Percentiles rank a stretch among this genome's conserved stretches.
phyloP scores from a whole-genome alignment of 2,888 invertebrate genomes.

The Metalampra italica region DNA sequence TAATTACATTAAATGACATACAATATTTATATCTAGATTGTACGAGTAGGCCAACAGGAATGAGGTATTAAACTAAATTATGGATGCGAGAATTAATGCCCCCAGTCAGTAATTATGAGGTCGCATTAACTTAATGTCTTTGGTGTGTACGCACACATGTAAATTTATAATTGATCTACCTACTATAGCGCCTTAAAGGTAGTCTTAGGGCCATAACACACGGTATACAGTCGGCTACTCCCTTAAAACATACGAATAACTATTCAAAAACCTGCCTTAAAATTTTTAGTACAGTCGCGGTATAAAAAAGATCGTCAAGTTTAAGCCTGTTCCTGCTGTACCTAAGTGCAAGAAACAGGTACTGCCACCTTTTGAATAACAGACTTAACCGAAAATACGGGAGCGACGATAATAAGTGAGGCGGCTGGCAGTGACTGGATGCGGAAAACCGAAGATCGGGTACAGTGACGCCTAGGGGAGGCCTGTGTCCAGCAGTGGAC shows the following conservation, averaged over 20 bases:
- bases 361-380: too few relatives aligned
- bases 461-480: too few relatives aligned
- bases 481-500: too few relatives aligned
- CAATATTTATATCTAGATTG: constrained; percentile 75
- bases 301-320: too few relatives aligned
- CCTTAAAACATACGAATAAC: neutral
- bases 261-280: too few relatives aligned
- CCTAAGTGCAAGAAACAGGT: too few relatives aligned
- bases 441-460: too few relatives aligned
- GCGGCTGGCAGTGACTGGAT: too few relatives aligned
- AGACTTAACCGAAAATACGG: too few relatives aligned
- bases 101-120: constrained; percentile 75
- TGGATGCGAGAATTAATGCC: constrained; percentile 76
- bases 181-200: neutral
- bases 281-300: too few relatives aligned
- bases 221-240: neutral
- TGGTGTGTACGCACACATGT: constrained; percentile 36
- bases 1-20: constrained; percentile 61
- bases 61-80: constrained; percentile 76
- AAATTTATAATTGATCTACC: constrained; percentile 28
- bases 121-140: constrained; percentile 76
- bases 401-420: too few relatives aligned
- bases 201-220: neutral
- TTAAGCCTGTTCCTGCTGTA: too few relatives aligned
- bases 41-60: constrained; percentile 58